These are phyloP conservation scores for Meiosimyza decipiens DNA, from an alignment of 2,888 invertebrate genomes.

Conservation along the genomic window DNA sequence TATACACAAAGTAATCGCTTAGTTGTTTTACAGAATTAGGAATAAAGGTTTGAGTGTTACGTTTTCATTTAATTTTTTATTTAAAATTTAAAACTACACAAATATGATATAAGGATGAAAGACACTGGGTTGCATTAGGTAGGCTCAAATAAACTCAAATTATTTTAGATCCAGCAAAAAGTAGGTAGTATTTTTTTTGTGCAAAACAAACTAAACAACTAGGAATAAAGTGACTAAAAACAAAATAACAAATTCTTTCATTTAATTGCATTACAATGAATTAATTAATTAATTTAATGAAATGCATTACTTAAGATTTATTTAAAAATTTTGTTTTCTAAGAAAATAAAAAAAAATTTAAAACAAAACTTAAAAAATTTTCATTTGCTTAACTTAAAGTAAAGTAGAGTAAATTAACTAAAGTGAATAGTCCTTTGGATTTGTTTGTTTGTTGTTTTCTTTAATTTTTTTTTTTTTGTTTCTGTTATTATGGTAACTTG, in stretches of 20 bases:
- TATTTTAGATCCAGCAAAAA: not conserved
- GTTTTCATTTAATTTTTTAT: no score
- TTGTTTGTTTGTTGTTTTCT: conserved; percentile 51
- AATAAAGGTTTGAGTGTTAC: not conserved
- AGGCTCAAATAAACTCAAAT: not conserved
- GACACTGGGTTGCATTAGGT: conserved; percentile 4
- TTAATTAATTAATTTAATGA: conserved; percentile 35
- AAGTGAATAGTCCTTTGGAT: conserved; percentile 61
- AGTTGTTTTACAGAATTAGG: conserved; percentile 19
- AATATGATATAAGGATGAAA: not conserved
- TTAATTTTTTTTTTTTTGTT: conserved; percentile 4
- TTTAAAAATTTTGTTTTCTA: conserved; percentile 24
- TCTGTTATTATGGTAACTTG: conserved; percentile 5
- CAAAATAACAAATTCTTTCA: conserved; percentile 30
- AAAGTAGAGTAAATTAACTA: conserved; percentile 46
- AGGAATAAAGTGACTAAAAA: conserved; percentile 20
- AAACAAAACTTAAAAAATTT: conserved; percentile 37
- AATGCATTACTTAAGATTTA: conserved; percentile 32
- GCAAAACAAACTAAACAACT: conserved; percentile 2
- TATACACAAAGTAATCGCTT: conserved; percentile 33
- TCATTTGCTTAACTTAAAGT: not conserved
- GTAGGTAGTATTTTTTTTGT: not conserved
- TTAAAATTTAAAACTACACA: not conserved
- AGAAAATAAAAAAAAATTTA: conserved; percentile 35
- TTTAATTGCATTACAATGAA: conserved; percentile 3